Evolutionary conservation across 2,797 vertebrate genomes (phyloP), one percentile per base, ranked within the genome.

Genomic region (Urosaurus nigricauda): DNA sequence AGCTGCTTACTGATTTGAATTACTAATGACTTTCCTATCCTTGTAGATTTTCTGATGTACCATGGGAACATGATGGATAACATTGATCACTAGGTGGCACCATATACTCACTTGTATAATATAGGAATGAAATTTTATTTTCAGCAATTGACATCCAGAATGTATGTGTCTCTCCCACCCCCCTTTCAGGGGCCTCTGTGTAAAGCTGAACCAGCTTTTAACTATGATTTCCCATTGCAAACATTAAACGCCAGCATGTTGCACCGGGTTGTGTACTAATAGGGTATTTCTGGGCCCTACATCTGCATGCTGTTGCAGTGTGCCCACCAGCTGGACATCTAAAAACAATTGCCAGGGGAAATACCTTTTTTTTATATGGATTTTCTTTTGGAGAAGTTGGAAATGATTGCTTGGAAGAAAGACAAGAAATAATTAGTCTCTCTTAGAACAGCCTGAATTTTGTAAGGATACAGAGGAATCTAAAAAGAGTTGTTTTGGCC

Each of bases 41-140:
- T 21, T 80, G 24, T 73, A 37, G 16, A 78, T 24, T 47, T 51
- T 86, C 43, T 71, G n/a, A 47, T 47, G 26, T 68, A 63, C 29
- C 8, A 35, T 74, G 75, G 86, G 88, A 29, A 3, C 65, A 87
- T 73, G 81, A 63, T 90, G 87, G 73, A 77, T 0, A 0, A 19
- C 14, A 17, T 17, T 79, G 85, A 88, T 91, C 96, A 92, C 92
- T 75, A 92, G 82, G 70, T 95, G 96, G 91, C 94, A 90, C 0
- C 91, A 89, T 5, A 88, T 11, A 65, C 86, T 84, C 26, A 43
- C 32, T 0, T 29, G 40, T 83, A 21, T 87, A 82, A 73, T 77
- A 77, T 13, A 71, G n/a, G 32, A 26, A 29, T 13, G 16, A 56
- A 35, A 37, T 53, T 89, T 37, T 24, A 21, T 75, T 56, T 85